Base-by-base conservation (phyloP, 2,113 vertebrate genomes). In the Bos indicus region DNA sequence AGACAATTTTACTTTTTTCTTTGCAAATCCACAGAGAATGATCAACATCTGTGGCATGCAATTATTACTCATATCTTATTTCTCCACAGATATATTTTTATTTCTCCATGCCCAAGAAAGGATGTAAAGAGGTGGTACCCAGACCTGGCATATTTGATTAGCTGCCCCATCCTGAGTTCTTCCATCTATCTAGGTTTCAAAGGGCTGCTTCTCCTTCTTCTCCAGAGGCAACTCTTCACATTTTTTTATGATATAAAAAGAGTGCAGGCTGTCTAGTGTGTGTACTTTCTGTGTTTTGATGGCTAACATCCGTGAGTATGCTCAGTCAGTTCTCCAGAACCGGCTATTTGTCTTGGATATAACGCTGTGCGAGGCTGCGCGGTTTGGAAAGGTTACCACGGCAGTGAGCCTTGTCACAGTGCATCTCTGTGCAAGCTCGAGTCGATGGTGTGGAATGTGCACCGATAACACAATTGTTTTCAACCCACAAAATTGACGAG, bases 311-410 rank as follows among this genome's bases (percentile, higher is more conserved):
- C 98, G 74, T 91, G 90, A 97, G 95, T 98, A 89, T 92, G 97
- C 97, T 87, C 97, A 93, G 13, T 78, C 48, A 86, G 88, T 96
- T 94, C 98, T 92, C 85, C 88, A 94, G 90, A 97, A 94, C 46
- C 9, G 7, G 86, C 77, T 98, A 88, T 98, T 98, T 97, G 88
- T 91, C 97, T 98, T 98, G 98, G 95, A 97, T 71, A 52, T 94
- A 48, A 74, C 5, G 25, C 96, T 46, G 84, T 88, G 57, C 95
- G 81, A 93, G 56, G 95, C 91, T 57, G 91, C 15, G 0, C 33
- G 90, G 94, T 97, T 96, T 98, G 96, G 97, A 98, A 97, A 33
- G 51, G 88, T 92, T 95, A 94, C 86, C 56, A 3, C 59, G 25
- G 85, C 95, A 92, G 97, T 56, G 85, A 97, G 91, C 88, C 96